These are phyloP conservation scores for Mus spretus DNA, from an alignment of 2,797 vertebrate species.

Conservation along the genomic window DNA sequence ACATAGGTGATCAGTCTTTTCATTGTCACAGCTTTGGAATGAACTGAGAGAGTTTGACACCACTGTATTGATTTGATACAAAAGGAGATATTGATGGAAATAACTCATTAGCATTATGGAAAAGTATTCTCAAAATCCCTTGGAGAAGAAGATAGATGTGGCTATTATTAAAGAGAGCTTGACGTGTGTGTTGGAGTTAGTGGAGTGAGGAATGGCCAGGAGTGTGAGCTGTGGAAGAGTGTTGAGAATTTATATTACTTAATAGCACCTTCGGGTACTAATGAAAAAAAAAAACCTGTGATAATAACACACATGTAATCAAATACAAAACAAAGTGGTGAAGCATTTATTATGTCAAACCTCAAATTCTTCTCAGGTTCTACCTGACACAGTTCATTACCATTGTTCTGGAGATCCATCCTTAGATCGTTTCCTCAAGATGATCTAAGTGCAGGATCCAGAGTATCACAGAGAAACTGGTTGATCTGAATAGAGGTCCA, in stretches of 20 bases:
- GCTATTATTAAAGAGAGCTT: background rate
- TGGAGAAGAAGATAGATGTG: background rate
- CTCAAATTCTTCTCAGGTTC: too few relatives aligned
- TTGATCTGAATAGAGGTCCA: background rate
- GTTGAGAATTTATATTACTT: background rate
- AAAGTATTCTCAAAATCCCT: background rate
- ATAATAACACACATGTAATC: too few relatives aligned
- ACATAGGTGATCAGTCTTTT: background rate
- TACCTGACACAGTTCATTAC: background rate
- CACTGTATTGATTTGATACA: background rate
- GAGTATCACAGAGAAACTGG: background rate
- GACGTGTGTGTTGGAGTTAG: background rate
- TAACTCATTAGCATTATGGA: background rate
- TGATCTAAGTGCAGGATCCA: background rate
- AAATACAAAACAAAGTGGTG: too few relatives aligned
- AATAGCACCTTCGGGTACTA: background rate
- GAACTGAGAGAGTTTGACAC: background rate
- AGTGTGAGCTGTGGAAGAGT: background rate
- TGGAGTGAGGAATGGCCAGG: background rate
- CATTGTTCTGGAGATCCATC: background rate
- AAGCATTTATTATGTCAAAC: rapidly evolving
- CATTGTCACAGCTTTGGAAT: background rate
- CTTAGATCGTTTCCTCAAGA: background rate
- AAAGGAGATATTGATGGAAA: background rate
- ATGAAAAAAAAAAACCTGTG: too few relatives aligned